These are phyloP conservation scores for Malacoraja senta DNA, from an alignment of 2,797 vertebrate genomes.

Conservation along the genomic window DNA sequence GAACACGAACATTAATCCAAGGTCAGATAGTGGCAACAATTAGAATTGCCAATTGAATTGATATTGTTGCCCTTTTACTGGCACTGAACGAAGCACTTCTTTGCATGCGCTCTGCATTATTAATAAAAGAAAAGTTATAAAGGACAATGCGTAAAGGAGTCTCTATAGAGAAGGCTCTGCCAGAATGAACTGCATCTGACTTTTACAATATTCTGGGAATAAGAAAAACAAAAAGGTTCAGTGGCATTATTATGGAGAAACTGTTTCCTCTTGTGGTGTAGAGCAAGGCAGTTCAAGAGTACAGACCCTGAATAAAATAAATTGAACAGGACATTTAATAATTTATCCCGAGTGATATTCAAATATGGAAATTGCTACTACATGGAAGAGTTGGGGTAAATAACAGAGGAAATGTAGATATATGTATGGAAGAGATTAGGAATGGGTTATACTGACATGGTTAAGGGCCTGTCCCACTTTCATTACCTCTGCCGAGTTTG, in stretches of 20 bases:
- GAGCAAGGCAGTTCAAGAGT: background rate
- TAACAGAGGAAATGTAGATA: background rate
- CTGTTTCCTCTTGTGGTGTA: background rate
- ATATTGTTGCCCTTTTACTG: background rate
- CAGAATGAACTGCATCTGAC: background rate
- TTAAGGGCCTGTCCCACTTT: background rate
- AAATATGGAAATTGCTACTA: background rate
- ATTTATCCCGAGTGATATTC: background rate
- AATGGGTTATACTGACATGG: background rate
- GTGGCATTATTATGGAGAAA: too few relatives aligned
- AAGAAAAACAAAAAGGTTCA: background rate
- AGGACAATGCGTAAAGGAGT: background rate
- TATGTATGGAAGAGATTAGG: background rate
- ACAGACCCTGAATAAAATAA: background rate
- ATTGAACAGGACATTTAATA: background rate
- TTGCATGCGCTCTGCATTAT: background rate
- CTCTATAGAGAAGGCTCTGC: background rate
- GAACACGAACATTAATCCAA: constrained; percentile 18
- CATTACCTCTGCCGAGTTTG: too few relatives aligned
- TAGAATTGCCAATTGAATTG: constrained; percentile 31
- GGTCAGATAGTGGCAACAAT: constrained; percentile 30
- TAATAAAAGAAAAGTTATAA: background rate
- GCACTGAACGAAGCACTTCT: background rate
- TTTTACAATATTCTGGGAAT: background rate
- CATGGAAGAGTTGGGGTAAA: background rate